A percentile compares a stretch with the other conserved stretches of the same genome.
phyloP scores from a whole-genome alignment of 2,797 vertebrate genomes.

The Columba guinea region DNA sequence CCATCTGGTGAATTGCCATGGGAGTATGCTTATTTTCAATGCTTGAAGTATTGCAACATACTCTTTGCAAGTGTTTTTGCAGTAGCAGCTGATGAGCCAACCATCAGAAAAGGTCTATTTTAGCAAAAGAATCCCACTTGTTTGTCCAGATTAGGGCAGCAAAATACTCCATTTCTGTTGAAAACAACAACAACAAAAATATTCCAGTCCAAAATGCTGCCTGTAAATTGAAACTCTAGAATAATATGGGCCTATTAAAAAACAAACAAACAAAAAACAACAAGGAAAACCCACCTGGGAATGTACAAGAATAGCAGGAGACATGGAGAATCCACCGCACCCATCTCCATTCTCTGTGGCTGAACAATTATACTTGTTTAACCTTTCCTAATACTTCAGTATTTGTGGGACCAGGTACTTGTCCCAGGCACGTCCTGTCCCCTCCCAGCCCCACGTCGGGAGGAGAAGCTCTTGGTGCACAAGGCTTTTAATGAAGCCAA shows the following conservation, averaged over 20 bases:
- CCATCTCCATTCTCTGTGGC: not conserved
- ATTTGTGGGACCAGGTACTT: not conserved
- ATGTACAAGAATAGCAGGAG: not conserved
- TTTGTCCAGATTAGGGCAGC: slow-evolving; percentile 23
- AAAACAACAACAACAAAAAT: not conserved
- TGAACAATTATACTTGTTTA: not conserved
- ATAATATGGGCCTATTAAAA: not conserved
- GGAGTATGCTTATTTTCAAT: slow-evolving; percentile 63
- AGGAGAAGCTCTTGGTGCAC: not conserved
- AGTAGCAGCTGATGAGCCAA: slow-evolving; percentile 12
- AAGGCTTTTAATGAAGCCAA: not conserved
- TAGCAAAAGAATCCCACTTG: slow-evolving; percentile 6
- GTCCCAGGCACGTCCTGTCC: not conserved
- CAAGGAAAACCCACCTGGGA: not conserved
- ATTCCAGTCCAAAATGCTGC: not conserved
- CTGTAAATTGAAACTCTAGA: not conserved
- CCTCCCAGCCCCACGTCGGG: accelerated
- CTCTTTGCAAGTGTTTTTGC: slow-evolving; percentile 44
- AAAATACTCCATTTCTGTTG: not conserved
- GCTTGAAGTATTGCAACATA: slow-evolving; percentile 45
- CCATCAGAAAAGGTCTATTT: slow-evolving; percentile 52
- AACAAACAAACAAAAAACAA: not conserved
- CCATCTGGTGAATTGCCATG: slow-evolving; percentile 58
- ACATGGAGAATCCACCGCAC: not conserved
- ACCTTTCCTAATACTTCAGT: not conserved